phyloP scores from a whole-genome alignment of 2,888 invertebrate genomes.

The Eupithecia subfuscata region DNA sequence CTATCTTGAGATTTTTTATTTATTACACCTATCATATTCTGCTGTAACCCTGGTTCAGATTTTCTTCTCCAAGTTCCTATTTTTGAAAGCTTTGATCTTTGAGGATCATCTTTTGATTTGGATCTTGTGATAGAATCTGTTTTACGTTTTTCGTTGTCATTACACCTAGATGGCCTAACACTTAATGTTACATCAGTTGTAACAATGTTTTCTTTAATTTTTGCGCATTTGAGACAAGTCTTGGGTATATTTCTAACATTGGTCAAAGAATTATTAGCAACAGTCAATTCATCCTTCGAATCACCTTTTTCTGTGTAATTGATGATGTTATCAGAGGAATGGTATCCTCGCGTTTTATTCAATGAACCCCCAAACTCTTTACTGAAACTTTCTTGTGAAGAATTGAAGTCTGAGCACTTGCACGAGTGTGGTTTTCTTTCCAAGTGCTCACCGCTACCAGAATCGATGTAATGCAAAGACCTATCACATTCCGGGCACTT shows the following conservation, averaged over 20 bases:
- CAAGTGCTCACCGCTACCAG: conserved; percentile 71
- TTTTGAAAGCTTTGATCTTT: conserved; percentile 76
- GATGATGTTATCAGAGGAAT: conserved; percentile 78
- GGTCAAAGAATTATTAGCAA: conserved; percentile 65
- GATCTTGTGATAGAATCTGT: conserved; percentile 74
- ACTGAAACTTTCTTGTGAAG: conserved; percentile 77
- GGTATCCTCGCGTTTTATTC: conserved; percentile 75
- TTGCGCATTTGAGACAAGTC: conserved; percentile 78
- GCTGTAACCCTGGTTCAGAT: conserved; percentile 87
- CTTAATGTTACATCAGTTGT: conserved; percentile 65
- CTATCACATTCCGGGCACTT: conserved; percentile 77
- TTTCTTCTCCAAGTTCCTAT: conserved; percentile 88
- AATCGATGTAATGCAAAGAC: conserved; percentile 73
- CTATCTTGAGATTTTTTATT: conserved; percentile 70
- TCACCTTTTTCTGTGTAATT: conserved; percentile 68
- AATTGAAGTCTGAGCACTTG: conserved; percentile 77
- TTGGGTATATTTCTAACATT: conserved; percentile 71
- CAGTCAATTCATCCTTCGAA: conserved; percentile 70
- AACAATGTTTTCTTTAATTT: conserved; percentile 80
- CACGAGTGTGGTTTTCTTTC: conserved; percentile 68
- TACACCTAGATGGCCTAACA: conserved; percentile 70
- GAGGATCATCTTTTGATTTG: conserved; percentile 80
- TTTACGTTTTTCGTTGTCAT: conserved; percentile 66
- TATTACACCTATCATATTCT: conserved; percentile 65
- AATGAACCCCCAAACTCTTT: conserved; percentile 68